Conservation (phyloP, 1,140 invertebrate species). For the Neodiprion virginianus region DNA sequence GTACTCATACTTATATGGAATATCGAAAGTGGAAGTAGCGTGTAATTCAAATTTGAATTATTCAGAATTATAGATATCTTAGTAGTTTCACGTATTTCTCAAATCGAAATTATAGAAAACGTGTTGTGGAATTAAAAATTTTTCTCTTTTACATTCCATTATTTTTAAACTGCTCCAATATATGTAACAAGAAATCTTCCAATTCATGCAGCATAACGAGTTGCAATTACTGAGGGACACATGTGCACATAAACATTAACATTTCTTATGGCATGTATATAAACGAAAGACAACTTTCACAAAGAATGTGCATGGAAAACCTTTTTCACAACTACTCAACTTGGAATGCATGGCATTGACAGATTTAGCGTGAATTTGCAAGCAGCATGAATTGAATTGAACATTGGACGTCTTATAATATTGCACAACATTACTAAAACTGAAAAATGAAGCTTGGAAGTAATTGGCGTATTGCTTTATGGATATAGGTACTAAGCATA, state of each 20-base stretch:
- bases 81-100: no score
- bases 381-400: not conserved
- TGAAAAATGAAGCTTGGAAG: not conserved
- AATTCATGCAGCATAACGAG: not conserved
- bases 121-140: no score
- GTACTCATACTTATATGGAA: no score
- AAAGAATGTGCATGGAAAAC: not conserved
- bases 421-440: not conserved
- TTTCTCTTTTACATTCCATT: no score
- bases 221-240: not conserved
- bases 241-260: constrained; percentile 3
- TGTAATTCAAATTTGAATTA: no score
- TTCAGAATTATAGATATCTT: no score
- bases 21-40: no score
- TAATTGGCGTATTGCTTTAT: not conserved
- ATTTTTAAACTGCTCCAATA: no score
- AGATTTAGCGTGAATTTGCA: not conserved
- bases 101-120: no score
- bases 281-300: not conserved
- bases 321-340: not conserved
- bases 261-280: constrained; percentile 1
- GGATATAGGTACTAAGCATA: not conserved
- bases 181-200: no score
- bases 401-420: not conserved
- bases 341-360: not conserved